Base-by-base conservation (phyloP, 2,797 vertebrate genomes). In the Chrosomus eos region DNA sequence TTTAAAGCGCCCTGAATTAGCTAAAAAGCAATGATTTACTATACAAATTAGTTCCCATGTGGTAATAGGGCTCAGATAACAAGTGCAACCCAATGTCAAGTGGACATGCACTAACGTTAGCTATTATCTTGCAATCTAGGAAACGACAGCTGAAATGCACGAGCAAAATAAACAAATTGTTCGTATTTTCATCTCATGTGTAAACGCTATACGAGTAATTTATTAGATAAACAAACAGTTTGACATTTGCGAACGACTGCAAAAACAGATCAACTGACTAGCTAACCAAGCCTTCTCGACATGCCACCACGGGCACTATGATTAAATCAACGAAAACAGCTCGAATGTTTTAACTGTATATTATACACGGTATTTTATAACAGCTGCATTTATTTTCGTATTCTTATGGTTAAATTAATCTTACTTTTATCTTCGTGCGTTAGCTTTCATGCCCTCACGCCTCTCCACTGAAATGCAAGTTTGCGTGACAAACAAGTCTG, bases 211-310 rank as follows among this genome's bases (percentile, higher is more conserved):
- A 5, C 14, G n/a, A n/a, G 4, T 23, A 3, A 33, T 19, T 7
- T 7, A 7, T 3, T 67, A 3, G 14, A 40, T 31, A 72, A 48
- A 64, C 40, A 28, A 38, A 58, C 75, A 79, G 7, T 70, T 64
- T 86, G 83, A 84, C 77, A 81, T 89, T 79, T 74, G 55, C 88
- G 21, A 40, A 31, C 55, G 28, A 82, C 26, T 64, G 72, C 71
- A 16, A 19, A 72, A 76, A 51, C 83, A 36, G 38, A 60, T 55
- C 55, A 83, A 55, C 76, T 16, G 62, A 53, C 28, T 38, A 70
- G 53, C 67, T 81, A 84, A 66, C 66, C 51, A 31, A 62, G 13
- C 23, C 55, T 19, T 38, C 28, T 70, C 5, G 38, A 18, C 40
- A 78, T 13, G 18, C 66, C 45, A 45, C 33, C 38, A 43, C 45